Base-by-base conservation (phyloP, 2,113 vertebrate species). In the Polypterus bichir region DNA sequence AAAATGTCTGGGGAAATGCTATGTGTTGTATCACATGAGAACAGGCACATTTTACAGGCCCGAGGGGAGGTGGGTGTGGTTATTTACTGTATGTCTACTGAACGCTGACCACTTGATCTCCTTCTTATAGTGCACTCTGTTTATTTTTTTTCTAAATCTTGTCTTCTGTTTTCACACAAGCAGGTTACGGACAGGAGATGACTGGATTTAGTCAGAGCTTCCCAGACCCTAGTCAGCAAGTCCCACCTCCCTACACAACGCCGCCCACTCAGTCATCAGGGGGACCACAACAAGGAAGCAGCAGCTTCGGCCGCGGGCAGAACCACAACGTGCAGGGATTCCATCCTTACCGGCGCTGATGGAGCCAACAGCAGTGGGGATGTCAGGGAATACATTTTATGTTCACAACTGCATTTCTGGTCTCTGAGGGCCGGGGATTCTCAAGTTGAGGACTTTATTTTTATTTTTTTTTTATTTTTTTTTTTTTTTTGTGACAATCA, bases 241-340 rank as follows among this genome's bases (percentile, higher is more conserved):
- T 85, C 64, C 83, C 89, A 49, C 90, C 93, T 67, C 89, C 93
- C 0, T 87, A 86, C 49, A 92, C 88, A 71, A 84, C 91, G 54
- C 91, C 92, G 52, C 87, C 94, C 6, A 89, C 92, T 74, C 93
- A 87, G 54, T 88, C 92, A 4, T 73, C 90, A 0, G 85, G 89
- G 4, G 91, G 85, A 58, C 92, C 92, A 6, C 93, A 92, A 0
- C 74, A 89, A 0, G 81, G 89, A 0, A 88, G 89, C 68, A 92
- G 76, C 54, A 91, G 86, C 10, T 97, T 95, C 5, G 95, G 91
- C 69, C 88, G 94, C 61, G 96, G 94, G 55, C 96, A 97, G 84
- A 99, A 97, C 87, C 95, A 98, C 79, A 98, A 98, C 5, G 92
- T 97, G 77, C 93, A 97, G 85, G 92, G 94, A 77, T 99, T 99